phyloP scores from a whole-genome alignment of 1,140 invertebrate species.

The Drosophila micromelanica region DNA sequence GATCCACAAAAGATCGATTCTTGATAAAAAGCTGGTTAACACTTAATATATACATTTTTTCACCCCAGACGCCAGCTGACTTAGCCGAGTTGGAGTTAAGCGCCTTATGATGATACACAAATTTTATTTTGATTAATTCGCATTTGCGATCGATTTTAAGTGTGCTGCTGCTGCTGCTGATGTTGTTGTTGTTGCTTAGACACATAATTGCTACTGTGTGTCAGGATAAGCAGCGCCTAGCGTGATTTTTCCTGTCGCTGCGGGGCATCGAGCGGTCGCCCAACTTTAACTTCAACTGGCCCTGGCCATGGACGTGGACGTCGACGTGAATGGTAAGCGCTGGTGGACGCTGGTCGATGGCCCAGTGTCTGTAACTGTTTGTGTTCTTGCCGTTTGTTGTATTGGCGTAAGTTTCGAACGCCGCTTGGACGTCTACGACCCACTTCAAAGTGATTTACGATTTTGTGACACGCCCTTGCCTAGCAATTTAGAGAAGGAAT shows the following conservation, averaged over 20 bases:
- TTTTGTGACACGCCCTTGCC: conserved; percentile 81
- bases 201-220: conserved; percentile 72
- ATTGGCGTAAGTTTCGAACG: conserved; percentile 61
- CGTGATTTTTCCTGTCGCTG: conserved; percentile 74
- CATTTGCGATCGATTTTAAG: conserved; percentile 30
- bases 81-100: too few relatives aligned
- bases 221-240: conserved; percentile 75
- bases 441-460: conserved; percentile 85
- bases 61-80: too few relatives aligned
- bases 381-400: conserved; percentile 47
- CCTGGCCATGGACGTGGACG: conserved; percentile 7
- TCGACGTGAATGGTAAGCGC: conserved; percentile 4
- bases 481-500: conserved; percentile 78
- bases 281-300: conserved; percentile 38
- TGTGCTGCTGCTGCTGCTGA: conserved; percentile 14
- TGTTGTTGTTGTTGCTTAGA: conserved; percentile 43
- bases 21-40: too few relatives aligned
- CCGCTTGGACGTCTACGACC: conserved; percentile 81
- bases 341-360: conserved; percentile 27
- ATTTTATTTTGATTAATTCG: conserved; percentile 64
- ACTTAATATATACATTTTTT: too few relatives aligned
- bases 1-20: too few relatives aligned
- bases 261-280: conserved; percentile 49
- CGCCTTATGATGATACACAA: conserved; percentile 15
- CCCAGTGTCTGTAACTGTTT: conserved; percentile 37